Evolutionary conservation across 2,113 vertebrate genomes (phyloP), one percentile per base, ranked within the genome.

Genomic region (Catagonus wagneri): DNA sequence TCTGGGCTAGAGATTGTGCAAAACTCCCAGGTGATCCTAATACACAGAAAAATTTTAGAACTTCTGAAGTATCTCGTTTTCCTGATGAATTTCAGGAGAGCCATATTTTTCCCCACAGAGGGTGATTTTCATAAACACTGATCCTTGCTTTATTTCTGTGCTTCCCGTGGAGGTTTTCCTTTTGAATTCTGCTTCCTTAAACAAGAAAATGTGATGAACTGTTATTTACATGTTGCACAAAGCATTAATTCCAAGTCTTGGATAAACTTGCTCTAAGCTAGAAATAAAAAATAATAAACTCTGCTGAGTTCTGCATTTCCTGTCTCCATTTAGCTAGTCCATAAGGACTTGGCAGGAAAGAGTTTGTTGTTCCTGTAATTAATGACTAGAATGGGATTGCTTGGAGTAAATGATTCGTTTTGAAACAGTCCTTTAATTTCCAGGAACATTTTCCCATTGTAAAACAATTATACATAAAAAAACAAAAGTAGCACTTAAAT

Each of bases 391-490:
- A 60, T 39, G 89, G 22, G 39, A 22, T 36, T 83, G 39, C 89
- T 66, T 71, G 23, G 44, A 87, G 34, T 71, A 81, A 88, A 83
- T 75, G 19, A 69, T 72, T 96, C 8, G 10, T 83, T 96, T 95
- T 89, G 71, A 71, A 84, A 32, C 8, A 80, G 13, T 68, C 39
- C 11, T 95, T 27, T 92, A 23, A 88, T 78, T 71, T 90, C 11
- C n/a, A 92, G 88, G 25, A 32, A 27, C 25, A 14, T 79, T 92
- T 93, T 60, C 22, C 52, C 50, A 72, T 89, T 88, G 83, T 85
- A 83, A 87, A 95, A 83, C 19, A 95, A 81, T 94, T 76, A 63
- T 22, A 52, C 34, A 65, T 19, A 87, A 93, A 89, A 86, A 89
- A 86, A 60, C 13, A 72, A 86, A 85, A 80, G 27, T 23, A 32